phyloP scores from a whole-genome alignment of 2,888 invertebrate genomes.

The Andrena flavipes region DNA sequence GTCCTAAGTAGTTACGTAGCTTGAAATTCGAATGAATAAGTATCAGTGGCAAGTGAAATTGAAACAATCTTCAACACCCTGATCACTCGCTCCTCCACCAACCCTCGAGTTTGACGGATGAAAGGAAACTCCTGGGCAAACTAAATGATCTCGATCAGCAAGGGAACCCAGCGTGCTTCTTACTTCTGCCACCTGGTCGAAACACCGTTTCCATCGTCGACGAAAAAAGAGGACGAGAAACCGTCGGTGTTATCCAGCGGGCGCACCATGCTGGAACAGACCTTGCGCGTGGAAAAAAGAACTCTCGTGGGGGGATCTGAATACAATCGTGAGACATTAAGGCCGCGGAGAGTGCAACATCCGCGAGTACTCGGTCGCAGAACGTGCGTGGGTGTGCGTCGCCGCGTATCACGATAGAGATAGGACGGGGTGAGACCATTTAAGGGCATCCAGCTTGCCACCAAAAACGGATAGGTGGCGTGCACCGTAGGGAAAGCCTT shows the following conservation, averaged over 20 bases:
- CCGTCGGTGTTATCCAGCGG: slow-evolving; percentile 38
- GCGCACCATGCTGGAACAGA: slow-evolving; percentile 48
- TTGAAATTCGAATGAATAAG: too few relatives aligned
- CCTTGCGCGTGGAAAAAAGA: slow-evolving; percentile 57
- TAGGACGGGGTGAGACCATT: slow-evolving; percentile 59
- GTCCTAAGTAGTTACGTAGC: too few relatives aligned
- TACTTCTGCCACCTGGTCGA: neutral
- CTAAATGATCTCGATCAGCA: neutral
- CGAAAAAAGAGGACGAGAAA: slow-evolving; percentile 46
- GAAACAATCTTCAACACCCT: too few relatives aligned
- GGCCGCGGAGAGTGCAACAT: slow-evolving; percentile 57
- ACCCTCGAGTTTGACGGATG: too few relatives aligned
- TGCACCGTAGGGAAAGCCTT: slow-evolving; percentile 69
- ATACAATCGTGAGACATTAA: slow-evolving; percentile 73
- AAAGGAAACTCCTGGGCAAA: too few relatives aligned
- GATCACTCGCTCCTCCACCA: too few relatives aligned
- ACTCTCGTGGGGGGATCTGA: slow-evolving; percentile 60
- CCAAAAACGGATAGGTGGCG: slow-evolving; percentile 67
- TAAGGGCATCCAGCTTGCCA: slow-evolving; percentile 61
- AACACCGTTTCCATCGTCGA: slow-evolving; percentile 37
- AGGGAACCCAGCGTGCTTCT: slow-evolving; percentile 5
- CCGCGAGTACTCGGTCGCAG: slow-evolving; percentile 39
- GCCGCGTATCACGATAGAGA: slow-evolving; percentile 60
- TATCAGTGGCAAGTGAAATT: too few relatives aligned
- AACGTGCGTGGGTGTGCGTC: slow-evolving; percentile 45